Evolutionary conservation across 1,140 invertebrate species (phyloP), one percentile per base, ranked within the genome.

Genomic region (Bombus balteatus): DNA sequence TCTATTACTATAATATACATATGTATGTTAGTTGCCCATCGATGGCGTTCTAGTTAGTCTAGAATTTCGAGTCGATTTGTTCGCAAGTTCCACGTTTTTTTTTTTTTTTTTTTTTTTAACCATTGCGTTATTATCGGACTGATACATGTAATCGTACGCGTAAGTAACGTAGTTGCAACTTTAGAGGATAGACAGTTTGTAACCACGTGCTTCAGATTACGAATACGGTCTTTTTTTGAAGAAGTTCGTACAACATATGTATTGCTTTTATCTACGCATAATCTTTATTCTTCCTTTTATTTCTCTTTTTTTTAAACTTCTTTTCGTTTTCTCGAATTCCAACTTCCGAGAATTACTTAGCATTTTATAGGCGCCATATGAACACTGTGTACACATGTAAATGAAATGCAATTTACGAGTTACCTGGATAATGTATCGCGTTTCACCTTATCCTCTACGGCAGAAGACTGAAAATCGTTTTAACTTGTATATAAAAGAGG

Each of bases 391-490:
- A 73, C 13, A 28, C 59, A 39, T 34, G 18, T 53, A 0, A 53
- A 53, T 18, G 15, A 39, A 66, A 53, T n/a, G 41, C 15, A 25
- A 39, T 66, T 57, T 15, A 74, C 25, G 32, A 72, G 39, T 72
- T 80, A 59, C 59, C 59, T 76, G 37, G 37, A 47, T n/a, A 75
- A 18, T 39, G n/a, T 72, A 73, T 83, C 39, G 87, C 83, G 25
- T 65, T 22, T 71, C 34, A 75, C 43, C 53, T 76, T 88, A 91
- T 92, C 91, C 87, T 92, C 84, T 90, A 89, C 88, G 87, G 90
- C 90, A 93, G 93, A 94, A 95, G 94, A 94, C 94, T 94, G 94
- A 94, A 91, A 92, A 91, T 93, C 87, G 89, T 93, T 93, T 92
- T 92, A 94, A 91, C 70, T 70, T 92, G 78, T 92, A 84, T 92